Evolutionary conservation across 2,888 invertebrate species (phyloP), one percentile per base, ranked within the genome.

Genomic region (Nycteola revayana): DNA sequence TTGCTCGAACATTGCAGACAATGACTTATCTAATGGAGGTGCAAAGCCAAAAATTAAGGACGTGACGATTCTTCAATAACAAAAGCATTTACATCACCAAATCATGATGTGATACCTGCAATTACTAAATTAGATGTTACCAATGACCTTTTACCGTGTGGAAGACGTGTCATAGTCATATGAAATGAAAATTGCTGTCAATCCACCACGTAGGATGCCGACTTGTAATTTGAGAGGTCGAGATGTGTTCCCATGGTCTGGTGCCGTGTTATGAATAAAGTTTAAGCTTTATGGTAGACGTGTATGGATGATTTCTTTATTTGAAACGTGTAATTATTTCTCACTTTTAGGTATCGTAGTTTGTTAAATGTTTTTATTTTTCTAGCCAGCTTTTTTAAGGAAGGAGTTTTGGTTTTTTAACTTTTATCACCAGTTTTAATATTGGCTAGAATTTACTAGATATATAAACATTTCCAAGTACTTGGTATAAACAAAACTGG

Each of bases 221-320:
- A 37, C 78, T 67, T 81, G 67, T 81, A 78, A 80, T 81, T 57
- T 56, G 53, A 52, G 39, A 55, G 62, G 60, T 46, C 65, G 66
- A 69, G 47, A 42, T 29, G 32, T 48, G 63, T 72, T 72, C 71
- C 68, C 72, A 72, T 54, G 65, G 48, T 42, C 42, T 22, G 32
- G 24, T 32, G n/a, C n/a, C n/a, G 27, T 32, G 32, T 35, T 43
- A 46, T 33, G 31, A 46, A 57, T 57, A 39, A 24, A 43, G 43
- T 46, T 49, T 38, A 33, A 43, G 26, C 46, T 25, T 46, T 51
- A 49, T 42, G 39, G 34, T 43, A 28, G 21, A 36, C 25, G 17
- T 41, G 39, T 40, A 41, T 48, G 21, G 31, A 34, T 56, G 61
- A 66, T 62, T 60, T 64, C 60, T 60, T 60, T 61, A 57, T 60